Conservation (phyloP, 2,113 vertebrate species). For the Picathartes gymnocephalus region DNA sequence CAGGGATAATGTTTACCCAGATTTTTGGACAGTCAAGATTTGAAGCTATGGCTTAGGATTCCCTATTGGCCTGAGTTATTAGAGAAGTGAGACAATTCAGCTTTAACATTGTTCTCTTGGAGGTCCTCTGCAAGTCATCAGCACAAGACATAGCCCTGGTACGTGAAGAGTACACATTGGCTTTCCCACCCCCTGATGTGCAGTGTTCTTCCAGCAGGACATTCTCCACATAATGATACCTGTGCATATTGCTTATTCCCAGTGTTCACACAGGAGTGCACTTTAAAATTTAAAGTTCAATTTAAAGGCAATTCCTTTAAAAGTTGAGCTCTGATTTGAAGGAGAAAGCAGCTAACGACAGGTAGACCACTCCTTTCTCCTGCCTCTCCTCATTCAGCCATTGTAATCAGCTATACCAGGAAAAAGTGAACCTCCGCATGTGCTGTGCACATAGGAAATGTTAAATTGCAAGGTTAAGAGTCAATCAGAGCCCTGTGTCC, state of each 20-base stretch:
- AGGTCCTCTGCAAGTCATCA: neutral
- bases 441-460: neutral
- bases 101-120: neutral
- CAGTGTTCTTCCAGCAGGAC: neutral
- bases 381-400: neutral
- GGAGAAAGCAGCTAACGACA: neutral
- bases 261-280: neutral
- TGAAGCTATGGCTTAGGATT: neutral
- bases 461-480: neutral
- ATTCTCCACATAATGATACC: fast-evolving
- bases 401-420: neutral
- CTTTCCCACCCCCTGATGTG: neutral
- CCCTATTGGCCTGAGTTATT: neutral
- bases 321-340: neutral
- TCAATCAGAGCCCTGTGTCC: neutral
- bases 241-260: neutral
- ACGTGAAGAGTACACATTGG: fast-evolving
- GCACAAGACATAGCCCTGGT: fast-evolving
- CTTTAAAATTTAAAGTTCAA: neutral
- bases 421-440: neutral
- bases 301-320: neutral
- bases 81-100: neutral
- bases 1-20: neutral
- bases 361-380: neutral
- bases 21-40: neutral